phyloP scores from a whole-genome alignment of 2,888 invertebrate genomes.

The Orthonychiurus folsomi region DNA sequence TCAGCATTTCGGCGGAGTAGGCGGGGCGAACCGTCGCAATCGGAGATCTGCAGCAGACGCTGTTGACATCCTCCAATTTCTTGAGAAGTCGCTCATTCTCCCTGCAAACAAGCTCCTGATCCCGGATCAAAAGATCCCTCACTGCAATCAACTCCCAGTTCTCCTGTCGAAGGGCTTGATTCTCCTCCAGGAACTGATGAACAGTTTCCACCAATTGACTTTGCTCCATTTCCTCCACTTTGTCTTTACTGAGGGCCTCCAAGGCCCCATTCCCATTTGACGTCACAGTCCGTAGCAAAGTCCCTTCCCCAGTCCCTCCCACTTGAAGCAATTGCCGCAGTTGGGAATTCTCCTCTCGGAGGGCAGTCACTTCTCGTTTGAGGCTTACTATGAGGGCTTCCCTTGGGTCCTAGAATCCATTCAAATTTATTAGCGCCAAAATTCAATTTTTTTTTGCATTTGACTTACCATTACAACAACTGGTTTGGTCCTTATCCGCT shows the following conservation, averaged over 20 bases:
- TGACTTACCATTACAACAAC: conserved; percentile 80
- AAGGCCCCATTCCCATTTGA: conserved; percentile 19
- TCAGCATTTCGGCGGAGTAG: conserved; percentile 53
- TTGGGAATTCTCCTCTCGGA: conserved; percentile 82
- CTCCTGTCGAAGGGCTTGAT: conserved; percentile 67
- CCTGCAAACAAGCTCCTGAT: conserved; percentile 79
- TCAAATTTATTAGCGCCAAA: conserved; percentile 6
- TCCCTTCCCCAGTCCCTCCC: conserved; percentile 24
- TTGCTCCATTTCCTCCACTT: conserved; percentile 64
- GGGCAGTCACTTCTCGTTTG: conserved; percentile 73
- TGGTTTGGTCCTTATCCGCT: conserved; percentile 85
- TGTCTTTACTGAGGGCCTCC: conserved; percentile 55
- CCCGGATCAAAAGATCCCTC: conserved; percentile 69
- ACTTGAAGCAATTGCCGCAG: conserved; percentile 53
- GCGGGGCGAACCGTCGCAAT: conserved; percentile 64
- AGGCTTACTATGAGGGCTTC: conserved; percentile 82
- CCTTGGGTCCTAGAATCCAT: conserved; percentile 65
- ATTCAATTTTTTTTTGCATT: conserved; percentile 1
- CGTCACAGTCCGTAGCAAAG: conserved; percentile 23
- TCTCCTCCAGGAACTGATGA: conserved; percentile 66
- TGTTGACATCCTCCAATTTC: conserved; percentile 80
- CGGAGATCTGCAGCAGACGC: conserved; percentile 72
- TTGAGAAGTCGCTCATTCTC: conserved; percentile 82
- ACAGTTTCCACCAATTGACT: conserved; percentile 72
- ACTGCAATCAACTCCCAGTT: conserved; percentile 74